Percentiles rank a stretch among this genome's conserved stretches.
Conservation (phyloP, 2,888 invertebrate genomes). For the Drosophila nigritarsus region DNA sequence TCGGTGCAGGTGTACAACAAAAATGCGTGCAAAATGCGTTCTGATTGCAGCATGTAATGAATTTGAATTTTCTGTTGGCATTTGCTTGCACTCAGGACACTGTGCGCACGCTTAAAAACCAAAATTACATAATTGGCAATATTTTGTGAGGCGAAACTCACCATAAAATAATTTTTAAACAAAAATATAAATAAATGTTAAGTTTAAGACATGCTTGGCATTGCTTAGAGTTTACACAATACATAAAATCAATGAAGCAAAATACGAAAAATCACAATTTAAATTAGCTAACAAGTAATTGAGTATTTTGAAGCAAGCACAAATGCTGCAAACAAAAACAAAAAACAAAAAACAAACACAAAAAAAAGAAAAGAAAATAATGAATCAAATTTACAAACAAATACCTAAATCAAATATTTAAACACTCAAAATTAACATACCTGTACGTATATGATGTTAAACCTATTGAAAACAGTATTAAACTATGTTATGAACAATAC, state of each 20-base stretch:
- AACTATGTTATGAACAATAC: constrained; percentile 40
- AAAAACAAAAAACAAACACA: constrained; percentile 1
- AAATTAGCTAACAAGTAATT: constrained; percentile 29
- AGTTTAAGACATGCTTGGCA: constrained; percentile 65
- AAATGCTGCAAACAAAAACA: constrained; percentile 23
- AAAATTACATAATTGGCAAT: constrained; percentile 23
- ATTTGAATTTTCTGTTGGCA: constrained; percentile 26
- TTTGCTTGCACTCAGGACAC: constrained; percentile 40
- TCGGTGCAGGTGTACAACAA: constrained; percentile 73
- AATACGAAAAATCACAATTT: constrained; percentile 13
- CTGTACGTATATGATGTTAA: constrained; percentile 37
- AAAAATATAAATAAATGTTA: constrained; percentile 37
- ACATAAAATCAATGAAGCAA: constrained; percentile 11
- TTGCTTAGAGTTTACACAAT: constrained; percentile 60
- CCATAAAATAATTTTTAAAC: constrained; percentile 20
- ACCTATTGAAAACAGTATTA: constrained; percentile 49
- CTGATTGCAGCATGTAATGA: constrained; percentile 7
- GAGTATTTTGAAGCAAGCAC: constrained; percentile 31
- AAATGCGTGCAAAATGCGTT: constrained; percentile 17
- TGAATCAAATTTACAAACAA: constrained; percentile 30
- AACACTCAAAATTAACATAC: constrained; percentile 31
- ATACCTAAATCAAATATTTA: constrained; percentile 42
- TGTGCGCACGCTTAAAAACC: constrained; percentile 41
- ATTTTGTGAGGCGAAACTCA: constrained; percentile 21
- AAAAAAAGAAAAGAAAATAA: constrained; percentile 10